Percentiles rank a stretch among this genome's conserved stretches.
phyloP scores from a whole-genome alignment of 2,113 vertebrate genomes.

The Microcebus murinus region DNA sequence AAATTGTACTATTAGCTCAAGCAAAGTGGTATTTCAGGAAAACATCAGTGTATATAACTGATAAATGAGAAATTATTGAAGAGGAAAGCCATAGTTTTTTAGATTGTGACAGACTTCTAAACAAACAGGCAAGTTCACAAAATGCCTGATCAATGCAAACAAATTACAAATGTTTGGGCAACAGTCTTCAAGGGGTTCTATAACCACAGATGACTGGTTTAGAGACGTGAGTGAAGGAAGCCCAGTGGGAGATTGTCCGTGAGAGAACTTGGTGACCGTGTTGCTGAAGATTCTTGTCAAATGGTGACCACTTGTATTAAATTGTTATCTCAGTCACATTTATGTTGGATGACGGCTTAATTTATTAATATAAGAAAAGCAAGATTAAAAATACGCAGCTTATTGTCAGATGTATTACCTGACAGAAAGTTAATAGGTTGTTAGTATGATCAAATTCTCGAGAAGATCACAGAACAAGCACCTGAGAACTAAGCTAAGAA shows the following conservation, averaged over 20 bases:
- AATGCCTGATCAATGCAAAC: not conserved
- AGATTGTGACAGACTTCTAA: not conserved
- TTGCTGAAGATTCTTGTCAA: not conserved
- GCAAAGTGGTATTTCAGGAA: not conserved
- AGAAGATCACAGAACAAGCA: not conserved
- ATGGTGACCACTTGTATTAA: not conserved
- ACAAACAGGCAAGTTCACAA: not conserved
- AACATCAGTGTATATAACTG: not conserved
- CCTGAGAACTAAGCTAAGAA: not conserved
- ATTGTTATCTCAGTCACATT: not conserved
- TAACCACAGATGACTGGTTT: not conserved
- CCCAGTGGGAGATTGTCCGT: not conserved
- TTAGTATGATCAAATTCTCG: not conserved
- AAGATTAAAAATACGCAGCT: not conserved
- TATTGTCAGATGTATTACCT: not conserved
- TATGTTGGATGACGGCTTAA: not conserved
- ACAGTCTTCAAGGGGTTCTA: not conserved
- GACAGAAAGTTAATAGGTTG: not conserved
- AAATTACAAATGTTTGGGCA: not conserved
- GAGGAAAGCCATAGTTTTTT: not conserved
- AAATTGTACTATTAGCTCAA: not conserved
- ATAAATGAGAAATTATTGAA: not conserved
- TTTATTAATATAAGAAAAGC: not conserved
- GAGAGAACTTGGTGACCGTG: not conserved
- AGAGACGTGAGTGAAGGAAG: not conserved